Evolutionary conservation across 2,888 invertebrate genomes (phyloP), one percentile per base, ranked within the genome.

Genomic region (Sussaba pulchella): DNA sequence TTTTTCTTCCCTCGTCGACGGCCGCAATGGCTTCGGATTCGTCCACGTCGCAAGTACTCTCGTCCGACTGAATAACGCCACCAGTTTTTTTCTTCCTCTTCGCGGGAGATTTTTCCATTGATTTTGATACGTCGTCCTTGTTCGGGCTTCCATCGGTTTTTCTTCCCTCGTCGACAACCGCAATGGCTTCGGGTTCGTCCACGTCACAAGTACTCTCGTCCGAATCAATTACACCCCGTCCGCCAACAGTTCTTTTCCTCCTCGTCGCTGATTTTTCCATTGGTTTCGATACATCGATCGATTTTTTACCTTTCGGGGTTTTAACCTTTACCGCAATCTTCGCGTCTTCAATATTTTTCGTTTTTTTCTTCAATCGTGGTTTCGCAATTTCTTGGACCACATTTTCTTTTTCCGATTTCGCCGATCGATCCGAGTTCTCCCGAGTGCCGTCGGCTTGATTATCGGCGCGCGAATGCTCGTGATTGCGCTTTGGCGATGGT

Each of bases 161-260:
- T 1, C n/a, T 31, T 0, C 67, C 26, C 5, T 31, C 47, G n/a
- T 81, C 81, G 31, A 5, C 6, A 6, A 31, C 6, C 31, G 31
- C 31, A 1, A n/a, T 45, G 5, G 45, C 64, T 1, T 66, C 69
- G 2, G 52, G 80, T 1, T 85, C 84, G 12, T 76, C 50, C 2
- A 87, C 82, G 14, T 91, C 91, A 79, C 87, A 77, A 0, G 89
- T 91, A 73, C 91, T 91, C 9, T 92, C 92, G 36, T 92, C 92
- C 0, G 6, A 6, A 31, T 31, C 31, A 2, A 31, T 31, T 6
- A 6, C 2, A 31, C 31, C 31, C 2, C 31, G 4, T 31, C 6
- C 31, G 6, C 31, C 31, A 31, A 31, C 31, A 31, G 6, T 31
- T 6, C 4, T 31, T 6, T 31, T 31, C 31, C 6, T 31, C 6